These are phyloP conservation scores for Grus americana DNA, from an alignment of 2,113 vertebrate species.

Conservation along the genomic window DNA sequence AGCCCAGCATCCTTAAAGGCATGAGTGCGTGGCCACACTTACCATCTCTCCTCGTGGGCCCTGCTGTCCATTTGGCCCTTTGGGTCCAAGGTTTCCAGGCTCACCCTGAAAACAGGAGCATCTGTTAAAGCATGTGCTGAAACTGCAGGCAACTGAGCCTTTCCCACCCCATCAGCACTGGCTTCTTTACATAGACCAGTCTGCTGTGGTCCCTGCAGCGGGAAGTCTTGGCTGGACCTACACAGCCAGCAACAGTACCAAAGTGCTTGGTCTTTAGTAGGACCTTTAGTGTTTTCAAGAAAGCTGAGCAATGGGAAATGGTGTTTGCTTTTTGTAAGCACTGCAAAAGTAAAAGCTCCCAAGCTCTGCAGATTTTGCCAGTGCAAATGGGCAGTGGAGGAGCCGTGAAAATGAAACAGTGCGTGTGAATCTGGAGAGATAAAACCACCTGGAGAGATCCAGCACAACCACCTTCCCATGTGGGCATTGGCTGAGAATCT, in stretches of 20 bases:
- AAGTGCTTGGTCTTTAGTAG: not conserved
- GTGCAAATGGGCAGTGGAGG: not conserved
- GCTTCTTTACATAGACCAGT: not conserved
- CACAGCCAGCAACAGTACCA: rapidly evolving
- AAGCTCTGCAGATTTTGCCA: not conserved
- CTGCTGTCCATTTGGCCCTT: slow-evolving; percentile 77
- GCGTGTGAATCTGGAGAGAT: not conserved
- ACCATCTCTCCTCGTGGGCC: slow-evolving; percentile 93
- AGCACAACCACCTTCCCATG: not conserved
- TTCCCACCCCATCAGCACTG: not conserved
- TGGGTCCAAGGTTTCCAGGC: slow-evolving; percentile 85
- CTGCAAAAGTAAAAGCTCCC: not conserved
- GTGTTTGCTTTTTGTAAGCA: not conserved
- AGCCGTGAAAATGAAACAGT: not conserved
- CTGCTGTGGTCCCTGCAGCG: not conserved
- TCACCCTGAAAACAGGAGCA: slow-evolving; percentile 83
- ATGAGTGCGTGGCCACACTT: slow-evolving; percentile 48
- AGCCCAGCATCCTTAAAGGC: not conserved
- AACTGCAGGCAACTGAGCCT: not conserved
- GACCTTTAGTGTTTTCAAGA: not conserved
- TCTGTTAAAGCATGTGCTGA: not conserved
- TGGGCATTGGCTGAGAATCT: not conserved
- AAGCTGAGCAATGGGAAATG: not conserved
- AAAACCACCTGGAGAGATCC: not conserved
- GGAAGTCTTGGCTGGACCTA: not conserved